Evolutionary conservation across 2,797 vertebrate genomes (phyloP).

Genomic region (Coranthus polyacanthus): DNA sequence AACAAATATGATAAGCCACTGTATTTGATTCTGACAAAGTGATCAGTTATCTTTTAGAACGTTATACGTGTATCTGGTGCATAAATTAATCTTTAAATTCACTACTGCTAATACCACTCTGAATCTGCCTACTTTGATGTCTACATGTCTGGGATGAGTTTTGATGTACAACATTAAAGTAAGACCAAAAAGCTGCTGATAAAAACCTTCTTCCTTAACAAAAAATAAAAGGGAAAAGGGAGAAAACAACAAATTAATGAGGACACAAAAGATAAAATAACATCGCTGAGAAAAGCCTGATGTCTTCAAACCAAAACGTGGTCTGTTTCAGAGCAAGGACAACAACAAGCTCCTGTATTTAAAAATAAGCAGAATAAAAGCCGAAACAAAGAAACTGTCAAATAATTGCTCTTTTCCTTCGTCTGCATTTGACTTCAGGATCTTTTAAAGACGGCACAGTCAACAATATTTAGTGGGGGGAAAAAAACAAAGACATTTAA

Average conservation of each 20-base stretch:
- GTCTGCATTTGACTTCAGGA: slow-evolving; percentile 53
- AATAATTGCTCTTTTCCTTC: slow-evolving; percentile 44
- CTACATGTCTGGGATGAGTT: slow-evolving; percentile 26
- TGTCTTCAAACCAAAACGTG: slow-evolving; percentile 44
- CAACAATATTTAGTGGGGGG: slow-evolving; percentile 26
- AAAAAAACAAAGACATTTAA: slow-evolving; percentile 17
- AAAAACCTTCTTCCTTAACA: slow-evolving; percentile 30
- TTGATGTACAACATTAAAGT: slow-evolving; percentile 12
- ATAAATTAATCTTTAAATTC: slow-evolving; percentile 5
- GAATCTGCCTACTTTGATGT: slow-evolving; percentile 21
- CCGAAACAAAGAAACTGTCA: slow-evolving; percentile 46
- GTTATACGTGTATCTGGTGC: slow-evolving; percentile 2
- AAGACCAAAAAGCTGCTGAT: slow-evolving; percentile 21
- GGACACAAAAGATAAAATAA: slow-evolving; percentile 55
- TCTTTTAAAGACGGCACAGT: slow-evolving; percentile 43
- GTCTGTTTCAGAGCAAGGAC: slow-evolving; percentile 19
- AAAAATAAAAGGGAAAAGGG: not conserved
- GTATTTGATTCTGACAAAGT: not conserved
- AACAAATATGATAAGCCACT: slow-evolving; percentile 1
- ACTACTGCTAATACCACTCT: slow-evolving; percentile 10
- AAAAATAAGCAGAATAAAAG: slow-evolving; percentile 46
- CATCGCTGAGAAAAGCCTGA: slow-evolving; percentile 16
- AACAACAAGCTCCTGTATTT: slow-evolving; percentile 33
- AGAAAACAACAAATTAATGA: slow-evolving; percentile 55
- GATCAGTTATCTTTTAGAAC: slow-evolving; percentile 5